Evolutionary conservation across 2,797 vertebrate genomes (phyloP).

Genomic region (Acanthiza pusilla): DNA sequence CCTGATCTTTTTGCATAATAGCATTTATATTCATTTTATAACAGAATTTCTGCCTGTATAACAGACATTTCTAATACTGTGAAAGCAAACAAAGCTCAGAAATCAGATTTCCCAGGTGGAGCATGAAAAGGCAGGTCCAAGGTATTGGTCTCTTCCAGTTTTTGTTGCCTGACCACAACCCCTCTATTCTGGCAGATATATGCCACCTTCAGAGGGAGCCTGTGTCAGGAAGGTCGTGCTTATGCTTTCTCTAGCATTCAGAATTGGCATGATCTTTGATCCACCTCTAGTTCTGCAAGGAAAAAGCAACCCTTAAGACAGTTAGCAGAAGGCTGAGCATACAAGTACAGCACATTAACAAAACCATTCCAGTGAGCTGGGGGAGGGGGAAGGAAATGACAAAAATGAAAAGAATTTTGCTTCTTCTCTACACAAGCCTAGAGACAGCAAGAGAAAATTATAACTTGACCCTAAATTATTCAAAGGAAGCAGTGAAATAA

Average conservation of each 20-base stretch:
- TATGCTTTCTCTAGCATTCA: background rate
- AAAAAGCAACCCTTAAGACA: background rate
- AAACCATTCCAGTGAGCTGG: background rate
- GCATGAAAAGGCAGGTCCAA: background rate
- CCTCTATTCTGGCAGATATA: background rate
- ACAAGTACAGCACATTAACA: background rate
- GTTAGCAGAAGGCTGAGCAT: background rate
- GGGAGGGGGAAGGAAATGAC: background rate
- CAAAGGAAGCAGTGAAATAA: slow-evolving; percentile 15
- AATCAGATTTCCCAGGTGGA: background rate
- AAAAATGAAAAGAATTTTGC: slow-evolving; percentile 28
- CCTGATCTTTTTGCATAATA: background rate
- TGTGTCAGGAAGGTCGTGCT: background rate
- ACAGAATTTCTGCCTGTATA: background rate
- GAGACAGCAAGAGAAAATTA: background rate
- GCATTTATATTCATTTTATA: background rate
- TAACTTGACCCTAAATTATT: background rate
- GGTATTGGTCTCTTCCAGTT: background rate
- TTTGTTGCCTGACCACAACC: background rate
- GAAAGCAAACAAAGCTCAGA: background rate
- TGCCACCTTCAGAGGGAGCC: background rate
- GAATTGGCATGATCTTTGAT: background rate
- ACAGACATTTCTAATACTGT: background rate
- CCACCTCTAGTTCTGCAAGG: background rate
- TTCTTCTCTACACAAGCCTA: background rate